Evolutionary conservation across 2,797 vertebrate genomes (phyloP), one percentile per base, ranked within the genome.

Genomic region (Chiroxiphia lanceolata): DNA sequence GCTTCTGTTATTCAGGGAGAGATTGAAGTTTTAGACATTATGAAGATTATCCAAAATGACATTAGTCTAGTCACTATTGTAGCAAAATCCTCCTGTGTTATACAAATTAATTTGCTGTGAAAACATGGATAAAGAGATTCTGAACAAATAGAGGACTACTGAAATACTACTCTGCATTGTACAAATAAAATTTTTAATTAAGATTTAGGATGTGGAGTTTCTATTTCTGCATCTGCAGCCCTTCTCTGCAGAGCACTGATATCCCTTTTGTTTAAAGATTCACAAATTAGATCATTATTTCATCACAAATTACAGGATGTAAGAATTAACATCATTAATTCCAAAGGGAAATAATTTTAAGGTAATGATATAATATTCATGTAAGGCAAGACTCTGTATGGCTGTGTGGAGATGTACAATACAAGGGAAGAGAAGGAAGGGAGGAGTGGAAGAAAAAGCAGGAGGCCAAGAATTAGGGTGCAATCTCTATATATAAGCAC

Each of bases 31-130:
- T 94, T 75, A 71, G 74, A 94, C 77, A 80, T 79, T 78, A 57
- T 13, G 61, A 87, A 75, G 82, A 96, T 95, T 95, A 96, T 88
- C 80, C 92, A 94, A 87, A 88, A 93, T 92, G 7, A 75, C 80
- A 83, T 95, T 95, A 94, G 90, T 83, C 82, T 93, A 87, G 50
- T 63, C 89, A 96, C 79, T 96, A 90, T 70, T 72, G 59, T 70
- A 87, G 72, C 57, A 75, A 97, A 96, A 95, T 87, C 88, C 93
- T 94, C 83, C 84, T 92, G 72, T 95, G 83, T 82, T 92, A 83
- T 79, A 95, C 56, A 89, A 97, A 96, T 91, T 87, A 93, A 93
- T 94, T 96, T 92, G 61, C 78, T 72, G 59, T 56, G 90, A 87
- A 83, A 79, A 82, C 36, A 38, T 74, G 36, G 74, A 51, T 84